Evolutionary conservation across 2,888 invertebrate species (phyloP).

Genomic region (Stegophylla sp.): DNA sequence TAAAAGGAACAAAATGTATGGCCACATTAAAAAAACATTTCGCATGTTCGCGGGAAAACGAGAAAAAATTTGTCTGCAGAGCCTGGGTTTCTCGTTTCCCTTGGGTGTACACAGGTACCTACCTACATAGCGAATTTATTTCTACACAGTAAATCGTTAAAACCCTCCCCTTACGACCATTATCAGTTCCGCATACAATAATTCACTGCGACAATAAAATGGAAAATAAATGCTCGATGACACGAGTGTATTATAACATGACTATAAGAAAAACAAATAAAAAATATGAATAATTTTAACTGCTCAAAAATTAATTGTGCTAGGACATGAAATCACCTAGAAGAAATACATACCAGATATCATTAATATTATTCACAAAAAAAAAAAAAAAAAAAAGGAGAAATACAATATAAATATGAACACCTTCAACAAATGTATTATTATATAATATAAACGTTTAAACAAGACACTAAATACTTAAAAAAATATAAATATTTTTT

Average conservation of each 20-base stretch:
- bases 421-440: too few relatives aligned
- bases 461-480: too few relatives aligned
- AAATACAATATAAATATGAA: too few relatives aligned
- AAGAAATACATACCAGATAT: too few relatives aligned
- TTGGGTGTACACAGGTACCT: conserved; percentile 4
- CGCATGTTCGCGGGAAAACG: background rate
- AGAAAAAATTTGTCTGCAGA: background rate
- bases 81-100: conserved; percentile 12
- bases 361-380: too few relatives aligned
- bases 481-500: too few relatives aligned
- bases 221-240: conserved; percentile 15
- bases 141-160: conserved; percentile 37
- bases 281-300: too few relatives aligned
- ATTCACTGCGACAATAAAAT: background rate
- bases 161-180: conserved; percentile 18
- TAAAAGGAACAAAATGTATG: conserved; percentile 40
- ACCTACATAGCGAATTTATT: conserved; percentile 31
- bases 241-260: background rate
- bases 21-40: conserved; percentile 51
- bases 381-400: too few relatives aligned
- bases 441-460: too few relatives aligned
- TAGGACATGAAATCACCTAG: too few relatives aligned
- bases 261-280: too few relatives aligned
- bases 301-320: too few relatives aligned
- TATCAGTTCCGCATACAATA: conserved; percentile 17